phyloP scores from a whole-genome alignment of 2,113 vertebrate species.

The Polypterus senegalus region DNA sequence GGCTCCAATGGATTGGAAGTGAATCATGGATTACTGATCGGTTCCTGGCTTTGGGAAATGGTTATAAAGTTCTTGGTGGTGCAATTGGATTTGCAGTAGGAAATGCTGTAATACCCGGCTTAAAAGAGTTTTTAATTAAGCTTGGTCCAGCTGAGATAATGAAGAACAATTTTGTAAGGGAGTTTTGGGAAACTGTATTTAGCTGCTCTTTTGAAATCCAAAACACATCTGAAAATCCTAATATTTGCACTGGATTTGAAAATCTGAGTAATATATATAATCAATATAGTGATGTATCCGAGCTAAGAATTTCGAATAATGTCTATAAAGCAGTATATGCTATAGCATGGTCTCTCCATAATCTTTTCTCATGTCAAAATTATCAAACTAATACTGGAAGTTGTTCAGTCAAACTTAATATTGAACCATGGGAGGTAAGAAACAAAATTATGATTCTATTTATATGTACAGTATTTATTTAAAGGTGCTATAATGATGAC shows the following conservation, averaged over 20 bases:
- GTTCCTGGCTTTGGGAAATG: constrained; percentile 20
- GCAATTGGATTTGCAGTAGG: constrained; percentile 38
- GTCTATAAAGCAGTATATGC: constrained; percentile 37
- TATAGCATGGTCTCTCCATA: constrained; percentile 32
- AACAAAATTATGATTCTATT: neutral
- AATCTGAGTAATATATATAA: constrained; percentile 29
- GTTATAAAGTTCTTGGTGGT: constrained; percentile 25
- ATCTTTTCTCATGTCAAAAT: constrained; percentile 31
- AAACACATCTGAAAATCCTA: constrained; percentile 12
- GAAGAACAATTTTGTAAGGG: constrained; percentile 19
- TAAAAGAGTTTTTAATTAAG: constrained; percentile 30
- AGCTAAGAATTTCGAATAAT: constrained; percentile 33
- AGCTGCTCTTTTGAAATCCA: constrained; percentile 28
- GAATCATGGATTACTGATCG: constrained; percentile 33
- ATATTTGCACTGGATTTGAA: constrained; percentile 29
- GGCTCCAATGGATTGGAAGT: constrained; percentile 35
- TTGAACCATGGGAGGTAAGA: constrained; percentile 19
- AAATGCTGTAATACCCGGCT: constrained; percentile 22
- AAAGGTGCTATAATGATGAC: no score
- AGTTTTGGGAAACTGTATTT: constrained; percentile 31
- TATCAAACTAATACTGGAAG: constrained; percentile 29
- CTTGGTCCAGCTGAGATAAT: constrained; percentile 29
- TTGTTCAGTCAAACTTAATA: constrained; percentile 27
- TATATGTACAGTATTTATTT: no score
- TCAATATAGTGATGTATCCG: constrained; percentile 30